Evolutionary conservation across 2,113 vertebrate species (phyloP).

Genomic region (Mustela lutreola): DNA sequence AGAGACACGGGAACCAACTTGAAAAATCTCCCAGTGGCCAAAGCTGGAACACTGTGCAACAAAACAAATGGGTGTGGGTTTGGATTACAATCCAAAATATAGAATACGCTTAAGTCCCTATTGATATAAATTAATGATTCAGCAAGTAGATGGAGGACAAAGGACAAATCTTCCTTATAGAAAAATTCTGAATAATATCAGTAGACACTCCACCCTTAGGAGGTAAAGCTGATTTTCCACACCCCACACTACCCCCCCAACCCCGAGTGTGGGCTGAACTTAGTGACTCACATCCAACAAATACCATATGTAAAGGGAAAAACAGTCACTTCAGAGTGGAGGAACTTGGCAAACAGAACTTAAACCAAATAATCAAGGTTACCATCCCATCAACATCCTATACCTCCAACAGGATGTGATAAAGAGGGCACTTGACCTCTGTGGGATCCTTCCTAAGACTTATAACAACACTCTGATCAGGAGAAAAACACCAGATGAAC

Average conservation of each 20-base stretch:
- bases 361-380: neutral
- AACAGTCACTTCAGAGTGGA: neutral
- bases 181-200: neutral
- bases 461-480: neutral
- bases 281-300: neutral
- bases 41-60: neutral
- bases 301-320: neutral
- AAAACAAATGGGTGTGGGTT: neutral
- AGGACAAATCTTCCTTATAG: neutral
- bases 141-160: neutral
- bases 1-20: neutral
- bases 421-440: neutral
- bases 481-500: neutral
- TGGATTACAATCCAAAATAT: neutral
- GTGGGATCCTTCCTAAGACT: neutral
- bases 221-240: neutral
- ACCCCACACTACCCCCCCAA: too few species aligned
- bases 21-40: neutral
- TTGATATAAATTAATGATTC: neutral
- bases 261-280: neutral
- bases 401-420: accelerated
- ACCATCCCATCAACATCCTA: neutral
- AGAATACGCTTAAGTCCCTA: neutral
- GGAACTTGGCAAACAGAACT: neutral
- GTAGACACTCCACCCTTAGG: neutral